Percentiles rank a stretch among this genome's conserved stretches.
phyloP scores from a whole-genome alignment of 1,140 invertebrate genomes.

The Drosophila micromelanica region DNA sequence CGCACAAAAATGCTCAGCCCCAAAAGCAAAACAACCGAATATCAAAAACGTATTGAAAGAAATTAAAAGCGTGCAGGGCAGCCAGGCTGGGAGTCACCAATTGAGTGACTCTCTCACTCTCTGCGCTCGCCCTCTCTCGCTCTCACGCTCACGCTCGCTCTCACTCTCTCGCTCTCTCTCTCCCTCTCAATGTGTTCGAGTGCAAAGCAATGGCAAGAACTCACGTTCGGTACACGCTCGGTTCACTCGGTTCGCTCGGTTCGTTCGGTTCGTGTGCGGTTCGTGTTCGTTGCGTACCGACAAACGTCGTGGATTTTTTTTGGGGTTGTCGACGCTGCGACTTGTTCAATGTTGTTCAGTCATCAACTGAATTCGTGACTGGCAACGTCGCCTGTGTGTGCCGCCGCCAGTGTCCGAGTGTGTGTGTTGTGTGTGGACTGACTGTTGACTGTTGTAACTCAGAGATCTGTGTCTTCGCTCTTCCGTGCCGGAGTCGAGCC shows the following conservation, averaged over 20 bases:
- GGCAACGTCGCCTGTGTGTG: slow-evolving; percentile 78
- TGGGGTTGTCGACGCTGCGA: slow-evolving; percentile 81
- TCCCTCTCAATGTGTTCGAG: slow-evolving; percentile 18
- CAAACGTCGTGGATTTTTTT: slow-evolving; percentile 27
- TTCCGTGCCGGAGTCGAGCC: slow-evolving; percentile 24
- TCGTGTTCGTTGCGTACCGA: slow-evolving; percentile 32
- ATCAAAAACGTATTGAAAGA: slow-evolving; percentile 78
- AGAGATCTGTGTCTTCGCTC: slow-evolving; percentile 41
- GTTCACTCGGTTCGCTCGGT: slow-evolving; percentile 1
- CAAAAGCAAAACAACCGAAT: slow-evolving; percentile 66
- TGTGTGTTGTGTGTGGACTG: slow-evolving; percentile 58
- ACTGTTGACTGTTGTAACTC: slow-evolving; percentile 44
- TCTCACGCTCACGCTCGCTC: slow-evolving; percentile 18
- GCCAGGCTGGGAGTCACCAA: slow-evolving; percentile 33
- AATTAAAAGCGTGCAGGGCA: slow-evolving; percentile 62
- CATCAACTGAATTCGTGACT: slow-evolving; percentile 84
- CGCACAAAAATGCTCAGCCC: slow-evolving; percentile 73
- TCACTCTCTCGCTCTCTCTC: slow-evolving; percentile 22
- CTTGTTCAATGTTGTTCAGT: slow-evolving; percentile 79
- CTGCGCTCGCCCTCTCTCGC: slow-evolving; percentile 14
- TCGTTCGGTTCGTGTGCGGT: slow-evolving; percentile 19
- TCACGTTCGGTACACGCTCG: not conserved
- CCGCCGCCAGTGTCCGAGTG: slow-evolving; percentile 50
- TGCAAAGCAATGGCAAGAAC: slow-evolving; percentile 10
- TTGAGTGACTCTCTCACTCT: slow-evolving; percentile 65